Evolutionary conservation across 2,888 invertebrate species (phyloP).

Genomic region (Selenia dentaria): DNA sequence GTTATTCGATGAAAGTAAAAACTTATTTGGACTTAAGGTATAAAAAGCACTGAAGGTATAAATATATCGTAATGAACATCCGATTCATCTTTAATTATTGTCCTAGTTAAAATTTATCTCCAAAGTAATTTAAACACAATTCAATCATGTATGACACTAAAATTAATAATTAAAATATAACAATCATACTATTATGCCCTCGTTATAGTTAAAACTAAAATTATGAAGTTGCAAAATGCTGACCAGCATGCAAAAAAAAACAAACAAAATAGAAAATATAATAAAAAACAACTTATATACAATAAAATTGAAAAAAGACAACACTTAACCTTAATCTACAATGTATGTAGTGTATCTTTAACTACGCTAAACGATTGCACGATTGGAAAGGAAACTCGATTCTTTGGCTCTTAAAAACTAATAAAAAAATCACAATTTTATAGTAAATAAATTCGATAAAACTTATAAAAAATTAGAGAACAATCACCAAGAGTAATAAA

Average conservation of each 20-base stretch:
- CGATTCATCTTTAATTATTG: slow-evolving; percentile 17
- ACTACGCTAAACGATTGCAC: slow-evolving; percentile 68
- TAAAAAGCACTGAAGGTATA: slow-evolving; percentile 2
- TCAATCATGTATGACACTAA: slow-evolving; percentile 12
- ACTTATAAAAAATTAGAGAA: slow-evolving; percentile 50
- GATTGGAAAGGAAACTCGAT: slow-evolving; percentile 62
- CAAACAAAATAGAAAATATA: slow-evolving; percentile 42
- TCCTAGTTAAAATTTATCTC: slow-evolving; percentile 49
- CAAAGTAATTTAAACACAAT: slow-evolving; percentile 42
- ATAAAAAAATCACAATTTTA: slow-evolving; percentile 65
- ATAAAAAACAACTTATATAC: slow-evolving; percentile 45
- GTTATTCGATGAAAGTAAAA: slow-evolving; percentile 14
- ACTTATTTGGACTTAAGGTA: background rate
- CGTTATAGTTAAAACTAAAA: slow-evolving; percentile 24
- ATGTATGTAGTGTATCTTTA: slow-evolving; percentile 52
- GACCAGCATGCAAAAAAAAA: slow-evolving; percentile 65
- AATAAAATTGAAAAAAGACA: slow-evolving; percentile 43
- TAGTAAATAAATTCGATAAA: slow-evolving; percentile 64
- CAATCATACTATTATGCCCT: slow-evolving; percentile 32
- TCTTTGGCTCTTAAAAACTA: slow-evolving; percentile 77
- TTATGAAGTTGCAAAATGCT: slow-evolving; percentile 40
- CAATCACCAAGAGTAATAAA: slow-evolving; percentile 46
- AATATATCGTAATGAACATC: background rate
- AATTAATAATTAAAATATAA: slow-evolving; percentile 10
- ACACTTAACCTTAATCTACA: slow-evolving; percentile 55